A percentile compares a stretch with the other conserved stretches of the same genome.
phyloP scores from a whole-genome alignment of 2,888 invertebrate genomes.

The Brachyptera risi region DNA sequence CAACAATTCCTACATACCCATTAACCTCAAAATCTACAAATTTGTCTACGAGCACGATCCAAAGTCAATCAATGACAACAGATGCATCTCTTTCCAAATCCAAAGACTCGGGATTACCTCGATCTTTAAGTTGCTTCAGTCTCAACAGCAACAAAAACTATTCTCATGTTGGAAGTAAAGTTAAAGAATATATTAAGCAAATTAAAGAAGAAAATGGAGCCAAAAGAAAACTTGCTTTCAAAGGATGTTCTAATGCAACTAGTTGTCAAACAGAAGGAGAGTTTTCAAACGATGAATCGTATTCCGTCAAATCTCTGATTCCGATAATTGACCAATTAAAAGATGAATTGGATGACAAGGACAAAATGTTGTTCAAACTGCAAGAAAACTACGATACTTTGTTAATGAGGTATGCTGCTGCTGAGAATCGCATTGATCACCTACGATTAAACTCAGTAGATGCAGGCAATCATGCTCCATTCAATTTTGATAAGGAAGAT shows the following conservation, averaged over 20 bases:
- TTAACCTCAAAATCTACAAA: conserved; percentile 11
- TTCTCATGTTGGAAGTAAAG: conserved; percentile 38
- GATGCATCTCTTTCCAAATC: conserved; percentile 33
- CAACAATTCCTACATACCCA: conserved; percentile 31
- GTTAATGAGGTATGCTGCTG: conserved; percentile 33
- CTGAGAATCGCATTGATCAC: conserved; percentile 32
- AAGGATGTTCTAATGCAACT: not conserved
- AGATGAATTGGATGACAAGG: conserved; percentile 32
- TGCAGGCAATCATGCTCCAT: not conserved
- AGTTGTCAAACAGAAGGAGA: not conserved
- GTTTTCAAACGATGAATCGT: not conserved
- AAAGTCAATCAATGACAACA: conserved; percentile 24
- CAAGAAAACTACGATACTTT: conserved; percentile 33
- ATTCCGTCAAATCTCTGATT: not conserved
- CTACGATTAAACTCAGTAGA: conserved; percentile 21
- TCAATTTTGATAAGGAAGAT: not conserved
- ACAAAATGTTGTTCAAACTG: conserved; percentile 28
- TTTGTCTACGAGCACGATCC: conserved; percentile 19
- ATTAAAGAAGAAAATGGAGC: conserved; percentile 33
- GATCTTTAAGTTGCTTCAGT: conserved; percentile 36
- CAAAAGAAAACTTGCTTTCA: not conserved
- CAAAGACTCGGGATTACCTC: conserved; percentile 37
- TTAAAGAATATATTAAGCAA: conserved; percentile 36
- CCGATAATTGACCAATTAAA: conserved; percentile 25
- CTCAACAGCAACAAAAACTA: conserved; percentile 34